Percentiles rank a stretch among this genome's conserved stretches.
Evolutionary conservation across 2,888 invertebrate species (phyloP).

Genomic region (Tinea pellionella): DNA sequence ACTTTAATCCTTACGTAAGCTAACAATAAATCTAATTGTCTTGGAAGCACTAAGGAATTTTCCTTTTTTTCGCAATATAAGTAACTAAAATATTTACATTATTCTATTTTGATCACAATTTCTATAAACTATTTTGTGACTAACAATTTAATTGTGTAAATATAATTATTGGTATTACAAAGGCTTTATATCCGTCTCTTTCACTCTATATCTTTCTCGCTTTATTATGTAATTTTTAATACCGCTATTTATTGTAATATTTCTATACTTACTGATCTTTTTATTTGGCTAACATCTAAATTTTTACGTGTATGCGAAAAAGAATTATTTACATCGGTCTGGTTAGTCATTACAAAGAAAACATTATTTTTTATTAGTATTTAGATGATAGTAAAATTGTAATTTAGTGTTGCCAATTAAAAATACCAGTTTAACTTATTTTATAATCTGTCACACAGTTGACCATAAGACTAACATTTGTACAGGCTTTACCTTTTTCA

Average conservation of each 20-base stretch:
- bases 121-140: neutral
- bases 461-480: neutral
- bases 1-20: conserved; percentile 4
- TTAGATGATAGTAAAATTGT: too few relatives aligned
- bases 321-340: too few relatives aligned
- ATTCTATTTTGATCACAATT: conserved; percentile 8
- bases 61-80: conserved; percentile 17
- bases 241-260: too few relatives aligned
- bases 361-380: too few relatives aligned
- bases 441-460: neutral
- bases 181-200: neutral
- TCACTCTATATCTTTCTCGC: too few relatives aligned
- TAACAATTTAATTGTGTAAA: neutral
- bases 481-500: conserved; percentile 3
- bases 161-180: neutral
- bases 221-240: neutral
- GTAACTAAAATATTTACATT: conserved; percentile 20
- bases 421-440: neutral
- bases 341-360: too few relatives aligned
- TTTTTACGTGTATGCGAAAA: neutral
- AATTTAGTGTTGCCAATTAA: neutral
- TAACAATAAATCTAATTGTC: conserved; percentile 16
- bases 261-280: neutral
- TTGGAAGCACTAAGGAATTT: conserved; percentile 53
- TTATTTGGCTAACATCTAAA: neutral